Conservation (phyloP, 2,888 invertebrate species). For the Xanthia togata region DNA sequence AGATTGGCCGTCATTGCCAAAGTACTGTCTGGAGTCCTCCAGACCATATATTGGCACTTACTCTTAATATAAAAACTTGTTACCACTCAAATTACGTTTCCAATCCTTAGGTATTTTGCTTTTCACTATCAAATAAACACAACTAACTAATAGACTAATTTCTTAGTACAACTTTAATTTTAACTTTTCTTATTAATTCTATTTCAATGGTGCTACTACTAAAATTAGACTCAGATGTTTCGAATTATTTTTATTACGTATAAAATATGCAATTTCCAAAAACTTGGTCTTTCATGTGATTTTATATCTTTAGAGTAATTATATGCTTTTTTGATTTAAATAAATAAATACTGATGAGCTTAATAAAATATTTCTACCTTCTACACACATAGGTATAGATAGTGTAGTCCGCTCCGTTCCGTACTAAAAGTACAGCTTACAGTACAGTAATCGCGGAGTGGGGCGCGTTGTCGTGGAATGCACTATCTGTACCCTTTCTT, state of each 20-base stretch:
- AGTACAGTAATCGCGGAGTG: too few relatives aligned
- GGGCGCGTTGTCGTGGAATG: too few relatives aligned
- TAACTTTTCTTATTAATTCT: slow-evolving; percentile 4
- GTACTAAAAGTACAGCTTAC: too few relatives aligned
- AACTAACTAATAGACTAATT: slow-evolving; percentile 11
- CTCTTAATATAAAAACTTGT: slow-evolving; percentile 20
- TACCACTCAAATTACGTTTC: slow-evolving; percentile 12
- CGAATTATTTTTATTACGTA: slow-evolving; percentile 15
- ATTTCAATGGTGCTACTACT: slow-evolving; percentile 42
- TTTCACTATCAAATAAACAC: slow-evolving; percentile 19
- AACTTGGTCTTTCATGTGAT: neutral
- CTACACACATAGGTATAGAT: too few relatives aligned
- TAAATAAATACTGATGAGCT: neutral
- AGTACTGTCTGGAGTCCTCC: too few relatives aligned
- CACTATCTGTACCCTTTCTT: too few relatives aligned
- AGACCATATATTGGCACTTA: too few relatives aligned
- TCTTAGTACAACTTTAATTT: slow-evolving; percentile 23
- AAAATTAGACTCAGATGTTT: slow-evolving; percentile 25
- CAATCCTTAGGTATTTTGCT: neutral
- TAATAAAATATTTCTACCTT: neutral
- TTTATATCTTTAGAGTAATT: neutral
- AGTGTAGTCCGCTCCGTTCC: too few relatives aligned
- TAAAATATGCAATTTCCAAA: neutral
- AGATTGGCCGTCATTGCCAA: too few relatives aligned
- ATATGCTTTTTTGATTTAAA: neutral